These are phyloP conservation scores for Petrophora chlorosata DNA, from an alignment of 2,888 invertebrate genomes.

Conservation along the genomic window DNA sequence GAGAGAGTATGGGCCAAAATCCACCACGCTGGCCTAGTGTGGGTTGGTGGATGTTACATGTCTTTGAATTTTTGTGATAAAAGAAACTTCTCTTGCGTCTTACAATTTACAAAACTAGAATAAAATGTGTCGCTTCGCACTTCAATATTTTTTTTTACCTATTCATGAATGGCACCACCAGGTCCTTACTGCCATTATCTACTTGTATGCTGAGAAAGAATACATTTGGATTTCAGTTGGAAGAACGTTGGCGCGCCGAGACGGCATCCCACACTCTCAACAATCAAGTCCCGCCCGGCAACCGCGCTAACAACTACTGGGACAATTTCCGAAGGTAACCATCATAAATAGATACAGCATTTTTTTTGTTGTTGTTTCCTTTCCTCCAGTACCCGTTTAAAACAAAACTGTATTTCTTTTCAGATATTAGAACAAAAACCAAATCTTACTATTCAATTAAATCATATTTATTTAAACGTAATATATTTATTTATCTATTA, in stretches of 20 bases:
- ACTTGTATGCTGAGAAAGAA: too few species aligned
- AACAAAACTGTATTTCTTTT: conserved; percentile 59
- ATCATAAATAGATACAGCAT: not conserved
- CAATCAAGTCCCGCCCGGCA: conserved; percentile 95
- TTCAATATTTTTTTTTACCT: too few species aligned
- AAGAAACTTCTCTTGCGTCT: too few species aligned
- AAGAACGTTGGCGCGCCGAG: conserved; percentile 79
- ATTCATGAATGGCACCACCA: too few species aligned
- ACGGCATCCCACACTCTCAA: conserved; percentile 87
- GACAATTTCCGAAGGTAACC: conserved; percentile 95
- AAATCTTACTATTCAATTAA: conserved; percentile 32
- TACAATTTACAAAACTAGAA: too few species aligned
- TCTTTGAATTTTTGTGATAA: too few species aligned
- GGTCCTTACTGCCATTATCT: too few species aligned
- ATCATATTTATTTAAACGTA: conserved; percentile 10
- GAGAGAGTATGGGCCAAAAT: too few species aligned
- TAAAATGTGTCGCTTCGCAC: too few species aligned
- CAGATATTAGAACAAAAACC: conserved; percentile 67
- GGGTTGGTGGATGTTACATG: too few species aligned
- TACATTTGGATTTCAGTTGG: conserved; percentile 59
- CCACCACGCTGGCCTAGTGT: too few species aligned
- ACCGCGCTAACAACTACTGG: conserved; percentile 96
- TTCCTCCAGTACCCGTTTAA: conserved; percentile 9
- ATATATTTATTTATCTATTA: conserved; percentile 27
- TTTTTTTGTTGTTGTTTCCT: not conserved